Evolutionary conservation across 2,888 invertebrate genomes (phyloP).

Genomic region (Lampropteryx suffumata): DNA sequence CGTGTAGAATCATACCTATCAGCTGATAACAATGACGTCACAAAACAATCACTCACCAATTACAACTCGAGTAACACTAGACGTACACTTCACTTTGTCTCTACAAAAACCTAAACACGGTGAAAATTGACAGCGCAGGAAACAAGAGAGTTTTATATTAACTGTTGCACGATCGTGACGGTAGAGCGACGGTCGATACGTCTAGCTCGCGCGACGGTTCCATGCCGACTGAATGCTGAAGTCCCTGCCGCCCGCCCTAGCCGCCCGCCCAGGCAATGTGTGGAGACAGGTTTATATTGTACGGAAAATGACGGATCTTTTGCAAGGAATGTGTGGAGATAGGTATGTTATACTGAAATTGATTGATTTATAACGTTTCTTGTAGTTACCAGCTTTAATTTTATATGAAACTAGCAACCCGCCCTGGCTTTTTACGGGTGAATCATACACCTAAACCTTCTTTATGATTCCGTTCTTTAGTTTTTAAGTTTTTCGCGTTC

Average conservation of each 20-base stretch:
- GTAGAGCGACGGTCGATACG: conserved; percentile 42
- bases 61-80: conserved; percentile 13
- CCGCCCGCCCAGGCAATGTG: conserved; percentile 65
- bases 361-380: no score
- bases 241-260: conserved; percentile 70
- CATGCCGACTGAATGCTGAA: conserved; percentile 60
- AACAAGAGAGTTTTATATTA: conserved; percentile 19
- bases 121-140: conserved; percentile 1
- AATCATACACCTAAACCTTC: no score
- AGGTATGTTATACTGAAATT: no score
- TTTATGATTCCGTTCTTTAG: no score
- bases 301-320: no score
- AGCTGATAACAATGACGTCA: conserved; percentile 31
- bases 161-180: conserved; percentile 38
- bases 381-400: no score
- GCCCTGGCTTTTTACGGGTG: no score
- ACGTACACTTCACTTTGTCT: conserved; percentile 12
- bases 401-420: no score
- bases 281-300: conserved; percentile 18
- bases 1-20: conserved; percentile 15
- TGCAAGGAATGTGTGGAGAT: no score
- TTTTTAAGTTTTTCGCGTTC: no score
- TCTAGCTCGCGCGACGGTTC: conserved; percentile 47
- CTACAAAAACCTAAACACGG: neutral
- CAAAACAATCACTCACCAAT: conserved; percentile 28